phyloP scores from a whole-genome alignment of 2,888 invertebrate genomes.

The Volucella inflata region DNA sequence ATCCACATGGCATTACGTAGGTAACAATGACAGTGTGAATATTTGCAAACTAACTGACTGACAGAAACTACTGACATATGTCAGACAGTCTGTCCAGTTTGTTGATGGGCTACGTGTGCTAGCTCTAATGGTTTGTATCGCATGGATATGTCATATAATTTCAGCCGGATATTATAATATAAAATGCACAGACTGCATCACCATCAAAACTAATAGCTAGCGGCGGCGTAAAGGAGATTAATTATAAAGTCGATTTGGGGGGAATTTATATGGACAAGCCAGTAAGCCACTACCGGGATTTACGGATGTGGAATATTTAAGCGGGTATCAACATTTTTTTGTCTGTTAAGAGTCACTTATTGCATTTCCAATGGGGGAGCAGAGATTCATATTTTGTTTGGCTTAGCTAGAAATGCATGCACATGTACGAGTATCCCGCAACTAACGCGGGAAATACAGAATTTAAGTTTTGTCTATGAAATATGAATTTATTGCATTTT shows the following conservation, averaged over 20 bases:
- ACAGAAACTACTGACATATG: slow-evolving; percentile 56
- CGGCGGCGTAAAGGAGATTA: not conserved
- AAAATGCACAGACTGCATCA: slow-evolving; percentile 64
- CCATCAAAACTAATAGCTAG: not conserved
- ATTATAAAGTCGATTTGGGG: slow-evolving; percentile 29
- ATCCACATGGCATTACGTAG: slow-evolving; percentile 26
- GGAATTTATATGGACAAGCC: slow-evolving; percentile 10
- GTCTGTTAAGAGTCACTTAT: not conserved
- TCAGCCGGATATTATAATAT: slow-evolving; percentile 66
- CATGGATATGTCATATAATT: slow-evolving; percentile 34
- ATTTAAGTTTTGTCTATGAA: slow-evolving; percentile 44
- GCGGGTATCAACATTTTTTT: slow-evolving; percentile 28
- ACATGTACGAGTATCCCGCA: not conserved
- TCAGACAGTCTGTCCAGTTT: slow-evolving; percentile 36
- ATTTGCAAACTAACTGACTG: slow-evolving; percentile 17
- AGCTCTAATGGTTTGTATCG: slow-evolving; percentile 46
- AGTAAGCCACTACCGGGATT: slow-evolving; percentile 31
- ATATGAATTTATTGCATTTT: slow-evolving; percentile 63
- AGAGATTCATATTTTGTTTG: not conserved
- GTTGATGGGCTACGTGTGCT: not conserved
- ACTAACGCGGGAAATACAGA: slow-evolving; percentile 25
- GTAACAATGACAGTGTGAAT: slow-evolving; percentile 12
- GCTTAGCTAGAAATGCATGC: not conserved
- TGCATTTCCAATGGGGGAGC: not conserved
- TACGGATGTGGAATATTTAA: slow-evolving; percentile 71